Evolutionary conservation across 2,888 invertebrate genomes (phyloP), one percentile per base, ranked within the genome.

Genomic region (Leucophenga maculata): DNA sequence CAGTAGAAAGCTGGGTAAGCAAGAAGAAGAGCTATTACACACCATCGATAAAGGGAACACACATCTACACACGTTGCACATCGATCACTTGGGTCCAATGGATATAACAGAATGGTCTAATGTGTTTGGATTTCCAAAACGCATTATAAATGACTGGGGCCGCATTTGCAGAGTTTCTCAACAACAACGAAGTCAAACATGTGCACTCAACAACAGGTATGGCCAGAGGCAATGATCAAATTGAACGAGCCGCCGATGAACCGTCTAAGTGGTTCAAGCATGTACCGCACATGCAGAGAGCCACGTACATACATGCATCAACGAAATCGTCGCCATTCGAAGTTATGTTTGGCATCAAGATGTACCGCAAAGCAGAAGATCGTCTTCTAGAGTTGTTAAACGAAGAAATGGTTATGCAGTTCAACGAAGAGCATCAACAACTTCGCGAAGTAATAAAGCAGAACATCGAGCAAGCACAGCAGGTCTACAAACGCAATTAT

Each of bases 1-100:
- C 9, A 69, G 69, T 46, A 54, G 57, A 18, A 74, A 86, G 65
- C 68, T 64, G 2, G 86, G 87, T 4, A 26, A 26, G 26, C 26
- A 4, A 69, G 65, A 54, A 65, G 65, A 9, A n/a, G 39, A 3
- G 69, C 72, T 3, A 69, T 68, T 22, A 72, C 65, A n/a, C n/a
- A n/a, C n/a, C n/a, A n/a, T n/a, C n/a, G n/a, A n/a, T n/a, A n/a
- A n/a, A n/a, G n/a, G n/a, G n/a, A n/a, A n/a, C n/a, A n/a, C n/a
- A n/a, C n/a, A n/a, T n/a, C n/a, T n/a, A n/a, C n/a, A n/a, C n/a
- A n/a, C n/a, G n/a, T n/a, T n/a, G n/a, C n/a, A n/a, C n/a, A n/a
- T n/a, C n/a, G n/a, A n/a, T n/a, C n/a, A n/a, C n/a, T n/a, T n/a
- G n/a, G n/a, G n/a, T n/a, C n/a, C n/a, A n/a, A n/a, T n/a, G n/a